These are phyloP conservation scores for Rhinopithecus roxellana DNA, from an alignment of 2,113 vertebrate species.

Conservation along the genomic window DNA sequence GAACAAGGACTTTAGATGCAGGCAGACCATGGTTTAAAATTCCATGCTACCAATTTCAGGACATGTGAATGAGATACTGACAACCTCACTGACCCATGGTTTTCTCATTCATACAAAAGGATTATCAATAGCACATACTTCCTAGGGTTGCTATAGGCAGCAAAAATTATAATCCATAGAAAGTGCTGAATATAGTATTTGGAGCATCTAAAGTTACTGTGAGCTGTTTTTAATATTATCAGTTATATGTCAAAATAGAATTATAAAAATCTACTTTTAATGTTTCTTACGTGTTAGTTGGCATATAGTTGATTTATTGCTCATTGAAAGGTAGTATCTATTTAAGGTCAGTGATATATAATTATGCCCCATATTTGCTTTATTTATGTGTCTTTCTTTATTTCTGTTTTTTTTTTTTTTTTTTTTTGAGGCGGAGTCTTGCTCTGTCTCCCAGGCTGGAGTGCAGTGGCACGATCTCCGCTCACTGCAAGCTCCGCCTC, in stretches of 20 bases:
- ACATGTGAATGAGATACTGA: not conserved
- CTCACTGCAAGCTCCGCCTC: no score
- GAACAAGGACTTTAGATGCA: not conserved
- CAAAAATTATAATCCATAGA: not conserved
- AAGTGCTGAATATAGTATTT: not conserved
- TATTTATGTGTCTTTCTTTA: not conserved
- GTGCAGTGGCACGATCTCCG: no score
- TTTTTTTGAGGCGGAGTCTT: no score
- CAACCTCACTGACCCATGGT: not conserved
- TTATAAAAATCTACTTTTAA: not conserved
- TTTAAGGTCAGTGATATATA: not conserved
- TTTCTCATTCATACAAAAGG: not conserved
- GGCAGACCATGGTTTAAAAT: not conserved
- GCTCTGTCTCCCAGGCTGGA: no score
- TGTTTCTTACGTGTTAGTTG: not conserved
- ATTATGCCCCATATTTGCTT: not conserved
- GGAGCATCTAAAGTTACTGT: not conserved
- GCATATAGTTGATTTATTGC: not conserved
- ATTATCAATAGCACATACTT: not conserved
- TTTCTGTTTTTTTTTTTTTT: not conserved
- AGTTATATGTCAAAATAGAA: not conserved
- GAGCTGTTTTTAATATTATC: not conserved
- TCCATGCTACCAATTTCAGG: not conserved
- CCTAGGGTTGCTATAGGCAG: not conserved
- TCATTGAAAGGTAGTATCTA: not conserved